Evolutionary conservation across 2,113 vertebrate genomes (phyloP).

Genomic region (Leptodactylus fuscus): DNA sequence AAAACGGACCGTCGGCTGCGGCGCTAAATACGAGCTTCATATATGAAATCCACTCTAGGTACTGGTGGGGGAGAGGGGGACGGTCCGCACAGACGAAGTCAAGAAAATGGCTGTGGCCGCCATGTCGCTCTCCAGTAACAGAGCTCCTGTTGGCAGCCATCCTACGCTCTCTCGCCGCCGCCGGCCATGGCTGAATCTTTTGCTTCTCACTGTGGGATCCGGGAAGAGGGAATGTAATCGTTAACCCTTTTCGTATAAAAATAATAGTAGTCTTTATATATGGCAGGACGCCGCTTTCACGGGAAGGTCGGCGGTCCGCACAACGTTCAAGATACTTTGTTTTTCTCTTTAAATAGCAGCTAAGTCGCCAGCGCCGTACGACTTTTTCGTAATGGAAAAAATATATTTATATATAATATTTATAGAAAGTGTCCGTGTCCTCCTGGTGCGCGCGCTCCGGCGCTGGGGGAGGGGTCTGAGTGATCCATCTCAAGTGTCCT

Average conservation of each 20-base stretch:
- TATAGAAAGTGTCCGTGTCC: constrained; percentile 72
- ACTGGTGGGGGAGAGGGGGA: not conserved
- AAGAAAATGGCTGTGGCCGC: too few relatives aligned
- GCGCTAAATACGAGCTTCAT: constrained; percentile 65
- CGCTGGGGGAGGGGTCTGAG: constrained; percentile 29
- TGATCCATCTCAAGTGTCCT: constrained; percentile 57
- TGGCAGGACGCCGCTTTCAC: constrained; percentile 78
- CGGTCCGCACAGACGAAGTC: too few relatives aligned
- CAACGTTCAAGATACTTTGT: constrained; percentile 79
- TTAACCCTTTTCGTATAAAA: constrained; percentile 80
- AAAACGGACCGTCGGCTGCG: not conserved
- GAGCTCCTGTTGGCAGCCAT: not conserved
- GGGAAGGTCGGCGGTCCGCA: constrained; percentile 82
- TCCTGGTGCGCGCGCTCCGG: constrained; percentile 69
- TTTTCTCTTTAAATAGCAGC: constrained; percentile 83
- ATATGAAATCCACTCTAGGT: constrained; percentile 72
- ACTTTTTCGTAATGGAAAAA: constrained; percentile 72
- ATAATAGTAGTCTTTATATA: constrained; percentile 84
- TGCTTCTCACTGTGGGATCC: constrained; percentile 72
- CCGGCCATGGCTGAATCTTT: constrained; percentile 1
- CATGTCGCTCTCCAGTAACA: not conserved
- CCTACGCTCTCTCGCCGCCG: not conserved
- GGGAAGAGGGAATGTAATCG: constrained; percentile 75
- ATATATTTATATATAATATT: constrained; percentile 40
- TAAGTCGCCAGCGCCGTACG: constrained; percentile 78